These are phyloP conservation scores for Microcebus jonahi DNA, from an alignment of 2,113 vertebrate species.

Conservation along the genomic window DNA sequence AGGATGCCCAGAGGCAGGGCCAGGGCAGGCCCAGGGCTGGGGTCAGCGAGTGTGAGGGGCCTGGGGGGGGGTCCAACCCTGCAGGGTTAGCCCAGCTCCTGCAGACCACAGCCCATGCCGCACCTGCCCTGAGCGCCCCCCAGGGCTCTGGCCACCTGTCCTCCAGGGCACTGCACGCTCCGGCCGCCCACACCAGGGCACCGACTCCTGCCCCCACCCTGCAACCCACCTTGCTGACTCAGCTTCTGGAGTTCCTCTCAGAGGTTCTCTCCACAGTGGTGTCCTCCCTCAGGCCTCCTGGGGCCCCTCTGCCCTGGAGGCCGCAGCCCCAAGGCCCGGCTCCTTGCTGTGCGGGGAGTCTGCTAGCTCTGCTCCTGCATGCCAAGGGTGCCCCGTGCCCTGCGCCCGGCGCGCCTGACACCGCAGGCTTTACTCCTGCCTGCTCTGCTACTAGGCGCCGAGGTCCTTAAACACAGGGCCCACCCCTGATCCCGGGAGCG, in stretches of 20 bases:
- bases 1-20: background rate
- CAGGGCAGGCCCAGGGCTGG: background rate
- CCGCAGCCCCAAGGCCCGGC: background rate
- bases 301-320: background rate
- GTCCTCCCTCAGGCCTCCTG: background rate
- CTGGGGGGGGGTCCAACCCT: background rate
- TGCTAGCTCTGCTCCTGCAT: background rate
- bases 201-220: background rate
- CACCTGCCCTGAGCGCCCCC: background rate
- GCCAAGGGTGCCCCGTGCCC: background rate
- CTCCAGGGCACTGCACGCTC: background rate
- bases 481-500: no score
- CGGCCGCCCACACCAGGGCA: background rate
- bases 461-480: background rate
- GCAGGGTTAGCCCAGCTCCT: background rate
- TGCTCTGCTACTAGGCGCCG: background rate
- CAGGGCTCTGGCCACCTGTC: background rate
- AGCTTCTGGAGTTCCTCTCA: background rate
- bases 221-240: background rate
- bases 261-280: background rate
- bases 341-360: background rate
- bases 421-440: background rate
- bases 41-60: background rate
- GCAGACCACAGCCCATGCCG: background rate
- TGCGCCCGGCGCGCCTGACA: background rate